These are phyloP conservation scores for Xenotilapia flavipinnis DNA, from an alignment of 2,113 vertebrate genomes.

Conservation along the genomic window DNA sequence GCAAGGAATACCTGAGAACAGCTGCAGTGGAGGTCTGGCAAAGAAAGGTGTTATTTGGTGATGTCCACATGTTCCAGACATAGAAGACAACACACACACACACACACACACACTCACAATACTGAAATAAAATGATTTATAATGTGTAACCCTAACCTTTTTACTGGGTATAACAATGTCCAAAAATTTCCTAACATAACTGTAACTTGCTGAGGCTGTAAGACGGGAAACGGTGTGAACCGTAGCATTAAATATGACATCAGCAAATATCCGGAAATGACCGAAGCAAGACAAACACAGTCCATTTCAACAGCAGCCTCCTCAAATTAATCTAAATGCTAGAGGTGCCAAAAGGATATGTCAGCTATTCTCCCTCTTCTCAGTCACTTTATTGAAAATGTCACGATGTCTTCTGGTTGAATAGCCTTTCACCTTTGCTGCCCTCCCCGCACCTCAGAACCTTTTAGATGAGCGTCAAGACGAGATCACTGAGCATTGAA, in stretches of 20 bases:
- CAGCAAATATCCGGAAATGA: neutral
- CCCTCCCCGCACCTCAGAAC: neutral
- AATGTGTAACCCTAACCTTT: neutral
- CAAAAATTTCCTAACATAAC: neutral
- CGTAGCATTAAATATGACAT: neutral
- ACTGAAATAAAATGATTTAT: neutral
- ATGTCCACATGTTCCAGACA: neutral
- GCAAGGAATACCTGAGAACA: neutral
- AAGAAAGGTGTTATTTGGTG: neutral
- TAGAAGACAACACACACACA: neutral
- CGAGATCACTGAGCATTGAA: conserved; percentile 24
- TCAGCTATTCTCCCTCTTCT: neutral
- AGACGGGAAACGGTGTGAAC: neutral
- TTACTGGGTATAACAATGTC: neutral
- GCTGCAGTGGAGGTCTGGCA: neutral
- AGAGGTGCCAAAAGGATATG: neutral
- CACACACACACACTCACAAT: neutral
- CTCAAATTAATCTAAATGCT: neutral
- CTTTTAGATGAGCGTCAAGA: neutral
- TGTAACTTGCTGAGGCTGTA: neutral
- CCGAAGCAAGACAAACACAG: neutral
- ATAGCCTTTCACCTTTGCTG: neutral
- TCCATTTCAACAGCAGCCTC: neutral
- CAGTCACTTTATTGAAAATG: conserved; percentile 11
- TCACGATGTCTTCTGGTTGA: conserved; percentile 7